Evolutionary conservation across 2,797 vertebrate species (phyloP), one percentile per base, ranked within the genome.

Genomic region (Hipposideros larvatus): DNA sequence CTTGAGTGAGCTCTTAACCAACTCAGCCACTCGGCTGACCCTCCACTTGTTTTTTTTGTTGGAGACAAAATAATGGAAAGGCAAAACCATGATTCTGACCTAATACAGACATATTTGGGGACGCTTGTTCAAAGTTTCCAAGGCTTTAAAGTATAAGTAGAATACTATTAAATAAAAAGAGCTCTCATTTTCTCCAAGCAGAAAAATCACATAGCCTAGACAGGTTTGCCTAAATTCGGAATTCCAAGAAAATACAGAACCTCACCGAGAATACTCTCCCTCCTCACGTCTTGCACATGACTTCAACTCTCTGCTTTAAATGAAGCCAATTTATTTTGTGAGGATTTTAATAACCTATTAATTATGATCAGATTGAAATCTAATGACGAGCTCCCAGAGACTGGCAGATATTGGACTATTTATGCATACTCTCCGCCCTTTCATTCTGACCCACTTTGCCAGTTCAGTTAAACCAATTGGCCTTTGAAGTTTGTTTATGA

Each of bases 401-500:
- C 57, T 97, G 92, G 59, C 24, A 96, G 92, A 96, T 59, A 41
- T 79, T 92, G 43, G 78, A 51, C 71, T 97, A 86, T 95, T 97
- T 96, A 91, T 94, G 77, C 70, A 63, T 31, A 89, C 15, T 92
- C 55, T 61, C 87, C 11, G 3, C 46, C 28, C 51, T 96, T 91
- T 96, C 37, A 75, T 2, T 82, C 7, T 96, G 96, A 15, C 68
- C 73, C 97, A 37, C 63, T 97, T 97, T 96, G 87, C 96, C 61
- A 95, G 66, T 65, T 96, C 86, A 96, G 92, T 55, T 97, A 85
- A 95, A 95, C 65, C 46, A 77, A 13, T 4, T 94, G 66, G 63
- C 79, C 98, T 97, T 89, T 82, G 85, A 93, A 94, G 89, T 92
- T 95, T 93, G 22, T 93, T 97, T 97, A 94, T 66, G 78, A 90